These are phyloP conservation scores for Megaleporinus macrocephalus DNA, from an alignment of 2,113 vertebrate genomes.

Conservation along the genomic window DNA sequence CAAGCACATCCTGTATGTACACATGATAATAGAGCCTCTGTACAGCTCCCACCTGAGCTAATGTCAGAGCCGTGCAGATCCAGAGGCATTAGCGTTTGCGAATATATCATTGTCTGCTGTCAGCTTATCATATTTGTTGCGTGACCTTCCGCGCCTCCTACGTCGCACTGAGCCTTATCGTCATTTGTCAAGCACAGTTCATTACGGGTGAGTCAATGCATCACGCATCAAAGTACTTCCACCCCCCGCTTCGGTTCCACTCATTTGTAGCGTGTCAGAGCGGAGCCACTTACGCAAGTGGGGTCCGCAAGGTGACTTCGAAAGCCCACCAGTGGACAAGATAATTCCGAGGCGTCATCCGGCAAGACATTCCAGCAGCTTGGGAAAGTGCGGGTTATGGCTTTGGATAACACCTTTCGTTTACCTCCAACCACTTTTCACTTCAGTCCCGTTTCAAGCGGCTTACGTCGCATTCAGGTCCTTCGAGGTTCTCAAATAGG, in stretches of 20 bases:
- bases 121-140: constrained; percentile 39
- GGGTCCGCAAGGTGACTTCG: not conserved
- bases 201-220: constrained; percentile 34
- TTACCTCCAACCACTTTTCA: not conserved
- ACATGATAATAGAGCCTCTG: not conserved
- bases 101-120: constrained; percentile 39
- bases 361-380: not conserved
- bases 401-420: not conserved
- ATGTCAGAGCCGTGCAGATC: constrained; percentile 18
- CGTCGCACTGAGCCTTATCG: constrained; percentile 36
- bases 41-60: constrained; percentile 5
- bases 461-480: not conserved
- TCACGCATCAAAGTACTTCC: constrained; percentile 27
- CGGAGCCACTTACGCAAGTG: not conserved
- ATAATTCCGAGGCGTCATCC: constrained; percentile 20
- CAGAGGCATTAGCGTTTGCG: not conserved
- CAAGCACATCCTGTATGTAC: not conserved
- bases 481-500: too few relatives aligned
- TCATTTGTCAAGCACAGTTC: constrained; percentile 44
- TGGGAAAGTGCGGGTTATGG: not conserved
- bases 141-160: constrained; percentile 50
- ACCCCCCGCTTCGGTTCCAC: not conserved
- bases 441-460: not conserved
- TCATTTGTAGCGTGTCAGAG: not conserved
- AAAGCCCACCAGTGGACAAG: not conserved